phyloP scores from a whole-genome alignment of 2,888 invertebrate species.

The Amiota communis region DNA sequence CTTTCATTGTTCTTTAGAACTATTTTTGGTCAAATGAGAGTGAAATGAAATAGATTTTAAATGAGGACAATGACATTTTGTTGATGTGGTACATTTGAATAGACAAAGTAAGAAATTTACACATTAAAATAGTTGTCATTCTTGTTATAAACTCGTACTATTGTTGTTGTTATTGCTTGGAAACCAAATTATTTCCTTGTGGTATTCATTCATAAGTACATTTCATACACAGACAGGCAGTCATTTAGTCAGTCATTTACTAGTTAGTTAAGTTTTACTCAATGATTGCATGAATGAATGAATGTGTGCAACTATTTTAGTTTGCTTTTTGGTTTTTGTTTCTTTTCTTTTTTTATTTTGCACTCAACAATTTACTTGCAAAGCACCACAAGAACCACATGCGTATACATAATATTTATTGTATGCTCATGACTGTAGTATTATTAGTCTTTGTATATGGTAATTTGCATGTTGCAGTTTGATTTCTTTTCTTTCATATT shows the following conservation, averaged over 20 bases:
- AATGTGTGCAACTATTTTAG: conserved; percentile 4
- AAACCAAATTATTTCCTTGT: no score
- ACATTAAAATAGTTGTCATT: no score
- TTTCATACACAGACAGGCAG: no score
- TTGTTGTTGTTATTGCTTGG: no score
- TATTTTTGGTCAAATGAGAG: conserved; percentile 46
- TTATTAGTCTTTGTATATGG: background rate
- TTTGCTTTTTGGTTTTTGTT: background rate
- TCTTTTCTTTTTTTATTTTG: background rate
- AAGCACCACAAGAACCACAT: conserved; percentile 16
- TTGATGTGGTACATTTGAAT: background rate
- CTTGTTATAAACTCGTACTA: no score
- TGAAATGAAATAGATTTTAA: conserved; percentile 49
- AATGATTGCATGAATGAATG: conserved; percentile 17
- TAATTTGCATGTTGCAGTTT: conserved; percentile 14
- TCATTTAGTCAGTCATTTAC: no score
- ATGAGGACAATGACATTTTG: conserved; percentile 49
- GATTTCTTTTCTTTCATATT: conserved; percentile 4
- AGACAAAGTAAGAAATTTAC: background rate
- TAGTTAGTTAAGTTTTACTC: no score
- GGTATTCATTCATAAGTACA: no score
- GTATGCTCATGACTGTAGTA: background rate
- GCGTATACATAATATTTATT: background rate
- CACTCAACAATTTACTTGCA: conserved; percentile 11
- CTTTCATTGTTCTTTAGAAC: conserved; percentile 13